Conservation (phyloP, 2,888 invertebrate species). For the Drosophila picticornis region DNA sequence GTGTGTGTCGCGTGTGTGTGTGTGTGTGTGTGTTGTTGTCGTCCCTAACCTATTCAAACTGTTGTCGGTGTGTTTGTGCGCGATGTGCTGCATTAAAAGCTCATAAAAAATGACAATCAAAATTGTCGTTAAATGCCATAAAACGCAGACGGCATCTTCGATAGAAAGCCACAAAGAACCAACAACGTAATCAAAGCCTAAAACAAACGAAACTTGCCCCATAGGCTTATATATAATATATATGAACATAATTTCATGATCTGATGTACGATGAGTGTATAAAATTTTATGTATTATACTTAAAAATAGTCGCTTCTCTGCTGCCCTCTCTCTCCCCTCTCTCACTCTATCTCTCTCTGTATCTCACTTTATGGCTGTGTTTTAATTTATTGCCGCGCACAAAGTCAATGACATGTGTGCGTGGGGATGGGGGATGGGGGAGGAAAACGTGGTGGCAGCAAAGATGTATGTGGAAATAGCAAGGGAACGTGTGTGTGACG, state of each 20-base stretch:
- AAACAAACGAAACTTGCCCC: slow-evolving; percentile 53
- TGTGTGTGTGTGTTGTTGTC: not conserved
- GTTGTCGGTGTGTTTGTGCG: slow-evolving; percentile 9
- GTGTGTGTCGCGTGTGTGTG: not conserved
- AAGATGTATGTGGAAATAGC: slow-evolving; percentile 30
- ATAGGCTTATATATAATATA: slow-evolving; percentile 13
- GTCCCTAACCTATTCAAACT: slow-evolving; percentile 41
- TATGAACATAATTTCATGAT: slow-evolving; percentile 33
- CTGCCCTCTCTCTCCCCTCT: slow-evolving; percentile 42
- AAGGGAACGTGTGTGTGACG: slow-evolving; percentile 53
- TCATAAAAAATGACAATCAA: slow-evolving; percentile 59
- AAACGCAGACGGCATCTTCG: slow-evolving; percentile 42
- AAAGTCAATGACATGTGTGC: slow-evolving; percentile 69
- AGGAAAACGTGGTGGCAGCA: slow-evolving; percentile 5
- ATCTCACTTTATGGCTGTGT: slow-evolving; percentile 47
- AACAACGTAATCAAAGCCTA: slow-evolving; percentile 33
- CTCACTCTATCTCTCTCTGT: slow-evolving; percentile 32
- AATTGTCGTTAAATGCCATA: slow-evolving; percentile 64
- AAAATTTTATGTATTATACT: slow-evolving; percentile 56
- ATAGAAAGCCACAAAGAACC: slow-evolving; percentile 24
- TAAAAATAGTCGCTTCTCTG: slow-evolving; percentile 55
- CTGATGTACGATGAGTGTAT: slow-evolving; percentile 37
- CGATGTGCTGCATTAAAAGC: slow-evolving; percentile 50
- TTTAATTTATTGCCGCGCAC: slow-evolving; percentile 62
- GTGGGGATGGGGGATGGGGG: slow-evolving; percentile 1